Evolutionary conservation across 2,888 invertebrate species (phyloP), one percentile per base, ranked within the genome.

Genomic region (Agelastica alni): DNA sequence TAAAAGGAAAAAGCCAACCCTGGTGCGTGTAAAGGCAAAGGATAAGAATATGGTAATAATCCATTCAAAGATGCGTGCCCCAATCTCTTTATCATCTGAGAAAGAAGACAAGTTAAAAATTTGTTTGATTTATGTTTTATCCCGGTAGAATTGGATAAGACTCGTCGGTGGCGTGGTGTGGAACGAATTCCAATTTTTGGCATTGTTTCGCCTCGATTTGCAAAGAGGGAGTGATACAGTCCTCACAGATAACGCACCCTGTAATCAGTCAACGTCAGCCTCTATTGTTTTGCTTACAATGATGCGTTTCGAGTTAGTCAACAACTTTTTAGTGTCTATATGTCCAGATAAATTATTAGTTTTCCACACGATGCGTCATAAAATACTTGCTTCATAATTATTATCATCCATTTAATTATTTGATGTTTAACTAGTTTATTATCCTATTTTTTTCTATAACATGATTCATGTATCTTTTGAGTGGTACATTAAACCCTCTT

Each of bases 191-290:
- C 63, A 63, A 65, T 63, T 65, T 65, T 65, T 63, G 63, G 59
- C 57, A 62, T 63, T 63, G 65, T 65, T 65, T 63, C 57, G 61
- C 54, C 44, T 60, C 57, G 61, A 61, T 61, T 51, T 56, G 49
- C 55, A 53, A 51, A 57, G 59, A 60, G 59, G 60, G 62, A 62
- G 60, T 64, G 65, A 64, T 66, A 60, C 53, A 56, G 61, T 54
- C 60, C 57, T 56, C 54, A 58, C 51, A 62, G 63, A 65, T 65
- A 65, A 65, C 62, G 61, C 59, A 57, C 45, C 28, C 56, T 58
- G 59, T 58, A 64, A 69, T 69, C 69, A 67, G 60, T 69, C 69
- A 68, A 64, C 63, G 69, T 69, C 69, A 68, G 56, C 56, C 57
- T 48, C 64, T 59, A 65, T 68, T 68, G 67, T 68, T 68, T 68